phyloP scores from a whole-genome alignment of 2,113 vertebrate species.

The Lepisosteus osseus region DNA sequence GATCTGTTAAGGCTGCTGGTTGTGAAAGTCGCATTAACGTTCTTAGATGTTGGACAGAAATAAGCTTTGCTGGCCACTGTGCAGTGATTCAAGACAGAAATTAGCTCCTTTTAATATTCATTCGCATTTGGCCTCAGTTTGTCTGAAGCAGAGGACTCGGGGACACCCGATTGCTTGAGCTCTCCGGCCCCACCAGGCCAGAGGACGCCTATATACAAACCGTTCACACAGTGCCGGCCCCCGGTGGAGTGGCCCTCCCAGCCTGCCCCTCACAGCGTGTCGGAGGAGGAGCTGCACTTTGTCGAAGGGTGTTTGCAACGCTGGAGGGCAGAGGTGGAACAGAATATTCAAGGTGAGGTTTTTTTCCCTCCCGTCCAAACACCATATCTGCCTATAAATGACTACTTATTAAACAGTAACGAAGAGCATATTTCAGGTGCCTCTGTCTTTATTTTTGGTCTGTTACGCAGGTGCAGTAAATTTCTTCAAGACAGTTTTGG shows the following conservation, averaged over 20 bases:
- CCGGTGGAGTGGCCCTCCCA: constrained; percentile 45
- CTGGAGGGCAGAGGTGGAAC: constrained; percentile 86
- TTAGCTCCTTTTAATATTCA: too few species aligned
- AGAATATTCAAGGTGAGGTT: constrained; percentile 78
- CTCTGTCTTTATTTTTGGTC: too few species aligned
- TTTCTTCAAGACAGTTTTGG: too few species aligned
- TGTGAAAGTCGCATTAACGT: too few species aligned
- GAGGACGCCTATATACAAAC: constrained; percentile 44
- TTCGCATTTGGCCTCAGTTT: constrained; percentile 38
- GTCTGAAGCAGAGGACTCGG: constrained; percentile 29
- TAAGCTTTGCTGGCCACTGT: too few species aligned
- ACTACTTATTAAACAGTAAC: too few species aligned
- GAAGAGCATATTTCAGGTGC: too few species aligned
- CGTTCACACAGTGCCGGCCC: constrained; percentile 53
- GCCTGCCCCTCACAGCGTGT: constrained; percentile 71
- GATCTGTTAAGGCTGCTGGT: too few species aligned
- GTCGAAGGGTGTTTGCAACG: constrained; percentile 82
- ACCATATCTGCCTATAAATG: too few species aligned
- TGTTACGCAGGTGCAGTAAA: too few species aligned
- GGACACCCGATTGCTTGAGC: constrained; percentile 40
- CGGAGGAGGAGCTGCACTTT: constrained; percentile 76
- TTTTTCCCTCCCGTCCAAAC: neutral
- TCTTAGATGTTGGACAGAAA: too few species aligned
- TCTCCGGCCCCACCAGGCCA: constrained; percentile 33
- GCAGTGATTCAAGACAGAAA: too few species aligned